A percentile compares a stretch with the other conserved stretches of the same genome.
phyloP scores from a whole-genome alignment of 2,888 invertebrate species.

The Conchocele bisecta region DNA sequence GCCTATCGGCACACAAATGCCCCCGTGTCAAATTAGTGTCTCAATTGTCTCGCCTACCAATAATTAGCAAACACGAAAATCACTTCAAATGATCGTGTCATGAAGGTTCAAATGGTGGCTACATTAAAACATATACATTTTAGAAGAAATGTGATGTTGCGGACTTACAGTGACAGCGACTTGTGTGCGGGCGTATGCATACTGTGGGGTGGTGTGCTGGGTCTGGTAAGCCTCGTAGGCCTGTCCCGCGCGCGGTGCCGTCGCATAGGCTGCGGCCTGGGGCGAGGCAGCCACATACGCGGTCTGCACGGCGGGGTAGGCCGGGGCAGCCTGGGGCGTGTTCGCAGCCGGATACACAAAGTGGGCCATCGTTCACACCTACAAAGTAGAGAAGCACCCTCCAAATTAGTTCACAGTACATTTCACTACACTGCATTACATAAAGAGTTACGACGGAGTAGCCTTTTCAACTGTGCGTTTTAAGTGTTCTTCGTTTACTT shows the following conservation, averaged over 20 bases:
- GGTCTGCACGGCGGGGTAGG: constrained; percentile 92
- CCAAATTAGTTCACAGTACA: too few relatives aligned
- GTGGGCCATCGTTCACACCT: constrained; percentile 80
- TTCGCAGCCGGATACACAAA: constrained; percentile 77
- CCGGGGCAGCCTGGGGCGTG: constrained; percentile 85
- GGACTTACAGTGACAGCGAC: constrained; percentile 76
- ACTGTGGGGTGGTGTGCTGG: constrained; percentile 78
- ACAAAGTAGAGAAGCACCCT: too few relatives aligned
- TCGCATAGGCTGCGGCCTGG: constrained; percentile 91
- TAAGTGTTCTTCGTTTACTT: too few relatives aligned
- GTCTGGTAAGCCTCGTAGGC: constrained; percentile 79
- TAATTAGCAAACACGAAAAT: not conserved
- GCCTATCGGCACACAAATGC: too few relatives aligned
- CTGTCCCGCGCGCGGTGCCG: constrained; percentile 91
- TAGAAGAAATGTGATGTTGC: not conserved
- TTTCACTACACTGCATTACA: too few relatives aligned
- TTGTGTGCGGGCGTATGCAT: constrained; percentile 80
- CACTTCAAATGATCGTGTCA: not conserved
- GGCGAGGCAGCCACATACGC: constrained; percentile 93
- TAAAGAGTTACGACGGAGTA: too few relatives aligned
- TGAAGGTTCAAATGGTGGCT: not conserved
- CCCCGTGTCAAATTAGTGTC: too few relatives aligned
- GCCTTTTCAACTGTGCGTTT: too few relatives aligned
- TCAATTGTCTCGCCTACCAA: too few relatives aligned
- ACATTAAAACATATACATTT: too few relatives aligned